Evolutionary conservation across 2,888 invertebrate species (phyloP).

Genomic region (Prosopocoilus inquinatus): DNA sequence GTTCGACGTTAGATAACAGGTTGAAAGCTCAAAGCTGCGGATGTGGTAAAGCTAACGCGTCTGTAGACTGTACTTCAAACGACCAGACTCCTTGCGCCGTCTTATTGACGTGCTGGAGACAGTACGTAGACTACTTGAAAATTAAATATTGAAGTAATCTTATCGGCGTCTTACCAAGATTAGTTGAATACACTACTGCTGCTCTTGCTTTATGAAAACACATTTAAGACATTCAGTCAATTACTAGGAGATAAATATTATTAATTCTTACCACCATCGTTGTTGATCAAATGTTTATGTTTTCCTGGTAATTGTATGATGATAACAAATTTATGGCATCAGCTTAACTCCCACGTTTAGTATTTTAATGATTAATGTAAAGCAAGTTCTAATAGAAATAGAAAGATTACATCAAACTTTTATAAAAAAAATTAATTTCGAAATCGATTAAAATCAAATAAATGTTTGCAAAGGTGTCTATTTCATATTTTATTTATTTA

Average conservation of each 20-base stretch:
- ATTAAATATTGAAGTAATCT: conserved; percentile 3
- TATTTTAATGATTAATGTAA: too few relatives aligned
- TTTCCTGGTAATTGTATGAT: background rate
- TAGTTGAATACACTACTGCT: background rate
- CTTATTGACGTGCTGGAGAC: background rate
- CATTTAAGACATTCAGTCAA: background rate
- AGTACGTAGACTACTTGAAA: conserved; percentile 3
- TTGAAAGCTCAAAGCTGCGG: conserved; percentile 28
- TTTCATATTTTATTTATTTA: too few relatives aligned
- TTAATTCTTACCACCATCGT: background rate
- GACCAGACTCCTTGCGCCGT: background rate
- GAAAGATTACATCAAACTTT: too few relatives aligned
- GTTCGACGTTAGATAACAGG: conserved; percentile 34
- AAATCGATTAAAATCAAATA: too few relatives aligned
- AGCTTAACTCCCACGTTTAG: too few relatives aligned
- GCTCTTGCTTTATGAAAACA: background rate
- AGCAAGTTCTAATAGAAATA: too few relatives aligned
- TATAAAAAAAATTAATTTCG: too few relatives aligned
- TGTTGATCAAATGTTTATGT: background rate
- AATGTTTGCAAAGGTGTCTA: too few relatives aligned
- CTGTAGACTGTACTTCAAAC: conserved; percentile 5
- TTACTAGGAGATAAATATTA: background rate
- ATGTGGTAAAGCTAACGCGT: conserved; percentile 1
- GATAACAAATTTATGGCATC: too few relatives aligned
- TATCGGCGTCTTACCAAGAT: background rate